Evolutionary conservation across 2,797 vertebrate species (phyloP).

Genomic region (Gymnoscopelus microlampas): DNA sequence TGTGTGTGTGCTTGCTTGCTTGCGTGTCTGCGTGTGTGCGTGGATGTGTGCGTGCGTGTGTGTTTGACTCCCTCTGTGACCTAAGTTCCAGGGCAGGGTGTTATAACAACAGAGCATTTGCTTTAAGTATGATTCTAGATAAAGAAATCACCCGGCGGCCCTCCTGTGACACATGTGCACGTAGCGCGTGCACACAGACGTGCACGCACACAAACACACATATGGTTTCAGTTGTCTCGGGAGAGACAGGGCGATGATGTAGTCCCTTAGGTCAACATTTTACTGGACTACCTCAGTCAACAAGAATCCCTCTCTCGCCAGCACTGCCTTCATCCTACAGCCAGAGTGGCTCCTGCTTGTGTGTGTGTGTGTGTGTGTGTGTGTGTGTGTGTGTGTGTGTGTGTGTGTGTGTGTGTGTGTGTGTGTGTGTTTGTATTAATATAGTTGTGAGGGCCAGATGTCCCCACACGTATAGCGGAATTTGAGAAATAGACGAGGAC

Average conservation of each 20-base stretch:
- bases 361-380: constrained; percentile 1
- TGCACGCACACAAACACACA: constrained; percentile 14
- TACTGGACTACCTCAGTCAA: constrained; percentile 47
- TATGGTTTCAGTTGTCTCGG: constrained; percentile 39
- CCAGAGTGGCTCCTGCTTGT: constrained; percentile 37
- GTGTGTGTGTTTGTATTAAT: background rate
- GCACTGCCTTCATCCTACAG: constrained; percentile 26
- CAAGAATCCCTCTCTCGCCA: constrained; percentile 54
- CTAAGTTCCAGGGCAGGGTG: no score
- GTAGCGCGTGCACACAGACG: constrained; percentile 22
- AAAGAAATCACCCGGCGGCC: no score
- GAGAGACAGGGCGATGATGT: constrained; percentile 46
- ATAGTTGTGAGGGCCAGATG: no score
- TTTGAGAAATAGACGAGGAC: no score
- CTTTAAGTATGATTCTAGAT: no score
- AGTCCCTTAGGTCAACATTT: constrained; percentile 46
- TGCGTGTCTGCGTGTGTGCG: background rate
- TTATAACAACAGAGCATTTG: no score
- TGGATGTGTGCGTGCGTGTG: no score
- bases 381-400: constrained; percentile 1
- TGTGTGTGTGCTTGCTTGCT: background rate
- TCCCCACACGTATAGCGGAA: no score
- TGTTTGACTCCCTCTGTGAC: no score
- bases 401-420: constrained; percentile 4
- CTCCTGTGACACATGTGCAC: no score